Conservation (phyloP, 2,113 vertebrate species). For the Donacobius atricapilla region DNA sequence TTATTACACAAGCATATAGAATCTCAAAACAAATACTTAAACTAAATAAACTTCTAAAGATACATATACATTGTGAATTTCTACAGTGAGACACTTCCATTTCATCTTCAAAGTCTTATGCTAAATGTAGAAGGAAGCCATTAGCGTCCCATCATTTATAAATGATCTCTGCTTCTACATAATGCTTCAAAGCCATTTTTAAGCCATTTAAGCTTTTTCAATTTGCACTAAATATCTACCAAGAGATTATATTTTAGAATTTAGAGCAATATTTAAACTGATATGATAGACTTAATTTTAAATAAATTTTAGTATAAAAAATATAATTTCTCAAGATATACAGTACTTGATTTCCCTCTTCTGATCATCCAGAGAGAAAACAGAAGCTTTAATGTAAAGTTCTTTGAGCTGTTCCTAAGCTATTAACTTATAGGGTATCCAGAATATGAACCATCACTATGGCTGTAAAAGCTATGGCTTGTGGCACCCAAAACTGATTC, state of each 20-base stretch:
- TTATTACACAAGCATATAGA: conserved; percentile 23
- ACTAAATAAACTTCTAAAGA: neutral
- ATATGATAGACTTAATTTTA: conserved; percentile 62
- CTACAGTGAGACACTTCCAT: conserved; percentile 15
- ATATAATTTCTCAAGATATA: conserved; percentile 41
- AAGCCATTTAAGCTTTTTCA: conserved; percentile 75
- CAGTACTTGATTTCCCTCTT: conserved; percentile 33
- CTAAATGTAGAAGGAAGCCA: conserved; percentile 67
- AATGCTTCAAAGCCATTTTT: conserved; percentile 76
- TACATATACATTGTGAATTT: conserved; percentile 6
- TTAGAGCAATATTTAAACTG: conserved; percentile 70
- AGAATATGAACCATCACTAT: neutral
- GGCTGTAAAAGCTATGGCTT: neutral
- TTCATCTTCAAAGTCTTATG: conserved; percentile 55
- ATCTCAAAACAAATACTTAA: conserved; percentile 46
- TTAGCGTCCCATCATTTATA: conserved; percentile 71
- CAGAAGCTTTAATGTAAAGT: conserved; percentile 33
- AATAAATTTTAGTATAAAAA: conserved; percentile 68
- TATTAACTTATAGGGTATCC: neutral
- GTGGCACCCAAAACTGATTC: neutral
- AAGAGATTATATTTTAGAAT: conserved; percentile 71
- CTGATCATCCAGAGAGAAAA: conserved; percentile 39
- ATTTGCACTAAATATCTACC: conserved; percentile 72
- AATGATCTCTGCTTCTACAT: conserved; percentile 66
- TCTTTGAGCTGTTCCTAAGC: neutral